A percentile compares a stretch with the other conserved stretches of the same genome.
Evolutionary conservation across 1,140 invertebrate genomes (phyloP).

Genomic region (Magallana ariakensis): DNA sequence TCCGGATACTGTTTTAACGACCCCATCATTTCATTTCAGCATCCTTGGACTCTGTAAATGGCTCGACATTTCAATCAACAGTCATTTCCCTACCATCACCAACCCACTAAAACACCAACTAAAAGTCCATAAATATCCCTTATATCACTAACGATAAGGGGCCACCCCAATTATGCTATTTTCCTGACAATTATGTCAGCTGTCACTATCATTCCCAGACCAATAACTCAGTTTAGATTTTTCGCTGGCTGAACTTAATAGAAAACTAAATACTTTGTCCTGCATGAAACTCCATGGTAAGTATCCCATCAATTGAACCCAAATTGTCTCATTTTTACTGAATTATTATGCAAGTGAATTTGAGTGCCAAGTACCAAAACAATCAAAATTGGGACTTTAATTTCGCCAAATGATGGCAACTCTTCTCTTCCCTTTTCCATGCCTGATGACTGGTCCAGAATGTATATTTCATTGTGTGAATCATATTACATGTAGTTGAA

Average conservation of each 20-base stretch:
- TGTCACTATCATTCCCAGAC: constrained; percentile 5
- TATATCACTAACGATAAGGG: background rate
- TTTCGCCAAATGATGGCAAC: too few relatives aligned
- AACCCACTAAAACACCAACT: constrained; percentile 2
- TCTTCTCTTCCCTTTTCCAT: too few relatives aligned
- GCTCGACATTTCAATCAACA: constrained; percentile 13
- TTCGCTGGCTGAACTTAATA: background rate
- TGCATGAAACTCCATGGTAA: background rate
- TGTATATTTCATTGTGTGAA: too few relatives aligned
- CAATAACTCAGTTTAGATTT: background rate
- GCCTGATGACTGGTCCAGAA: too few relatives aligned
- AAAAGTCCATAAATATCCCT: constrained; percentile 25
- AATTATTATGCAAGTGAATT: background rate
- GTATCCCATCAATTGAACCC: background rate
- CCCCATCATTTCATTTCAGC: background rate
- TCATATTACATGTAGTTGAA: too few relatives aligned
- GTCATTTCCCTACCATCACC: constrained; percentile 22
- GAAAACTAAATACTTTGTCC: background rate
- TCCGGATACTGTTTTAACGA: too few relatives aligned
- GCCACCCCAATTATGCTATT: background rate
- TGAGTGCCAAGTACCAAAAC: too few relatives aligned
- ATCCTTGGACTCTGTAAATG: background rate
- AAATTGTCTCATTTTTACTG: background rate
- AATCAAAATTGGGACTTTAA: too few relatives aligned
- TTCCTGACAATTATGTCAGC: constrained; percentile 2